A percentile compares a stretch with the other conserved stretches of the same genome.
Conservation (phyloP, 2,888 invertebrate species). For the Xestobium rufovillosum region DNA sequence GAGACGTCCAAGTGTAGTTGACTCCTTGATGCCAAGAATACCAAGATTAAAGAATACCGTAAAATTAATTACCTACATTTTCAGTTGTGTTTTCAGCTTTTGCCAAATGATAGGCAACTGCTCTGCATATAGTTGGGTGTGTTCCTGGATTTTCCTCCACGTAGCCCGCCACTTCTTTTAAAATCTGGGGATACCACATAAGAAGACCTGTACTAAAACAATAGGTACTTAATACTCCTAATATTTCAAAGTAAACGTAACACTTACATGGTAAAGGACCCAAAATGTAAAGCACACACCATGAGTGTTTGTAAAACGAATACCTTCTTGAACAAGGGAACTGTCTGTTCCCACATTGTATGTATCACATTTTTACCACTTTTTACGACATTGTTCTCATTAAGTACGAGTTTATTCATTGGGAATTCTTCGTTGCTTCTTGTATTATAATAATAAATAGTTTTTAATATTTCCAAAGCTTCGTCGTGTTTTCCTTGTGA, state of each 20-base stretch:
- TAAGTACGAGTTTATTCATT: slow-evolving; percentile 32
- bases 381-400: slow-evolving; percentile 17
- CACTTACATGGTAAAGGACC: too few relatives aligned
- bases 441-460: slow-evolving; percentile 36
- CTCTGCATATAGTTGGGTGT: slow-evolving; percentile 33
- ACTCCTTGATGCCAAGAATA: too few relatives aligned
- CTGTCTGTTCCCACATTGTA: slow-evolving; percentile 39
- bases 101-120: slow-evolving; percentile 31
- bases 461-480: slow-evolving; percentile 34
- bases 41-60: too few relatives aligned
- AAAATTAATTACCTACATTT: too few relatives aligned
- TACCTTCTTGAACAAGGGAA: slow-evolving; percentile 34
- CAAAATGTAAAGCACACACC: slow-evolving; percentile 41
- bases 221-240: not conserved
- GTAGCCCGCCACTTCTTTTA: slow-evolving; percentile 45
- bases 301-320: slow-evolving; percentile 37
- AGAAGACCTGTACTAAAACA: slow-evolving; percentile 47
- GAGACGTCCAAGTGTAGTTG: too few relatives aligned
- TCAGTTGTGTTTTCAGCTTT: too few relatives aligned
- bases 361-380: slow-evolving; percentile 28
- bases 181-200: slow-evolving; percentile 54
- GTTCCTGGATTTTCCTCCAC: slow-evolving; percentile 25
- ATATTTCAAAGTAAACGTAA: slow-evolving; percentile 8
- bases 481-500: slow-evolving; percentile 34
- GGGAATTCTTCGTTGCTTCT: slow-evolving; percentile 33